Percentiles rank a stretch among this genome's conserved stretches.
Evolutionary conservation across 2,797 vertebrate species (phyloP).

Genomic region (Anas acuta): DNA sequence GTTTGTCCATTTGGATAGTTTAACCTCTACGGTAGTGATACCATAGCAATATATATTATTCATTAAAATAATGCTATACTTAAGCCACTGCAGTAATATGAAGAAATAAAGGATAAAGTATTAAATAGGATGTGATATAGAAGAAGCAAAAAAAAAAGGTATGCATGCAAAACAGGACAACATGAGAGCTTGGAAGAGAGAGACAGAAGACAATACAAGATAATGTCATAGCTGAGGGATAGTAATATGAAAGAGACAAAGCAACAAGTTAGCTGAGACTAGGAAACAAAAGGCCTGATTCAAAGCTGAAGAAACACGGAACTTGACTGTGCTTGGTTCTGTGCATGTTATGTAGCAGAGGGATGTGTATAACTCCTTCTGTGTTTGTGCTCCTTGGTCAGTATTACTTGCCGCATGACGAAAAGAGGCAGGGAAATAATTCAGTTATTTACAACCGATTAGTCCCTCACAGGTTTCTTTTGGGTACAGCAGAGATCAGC

Average conservation of each 20-base stretch:
- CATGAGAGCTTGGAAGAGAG: not conserved
- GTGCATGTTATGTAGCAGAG: not conserved
- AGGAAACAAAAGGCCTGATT: not conserved
- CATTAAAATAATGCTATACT: not conserved
- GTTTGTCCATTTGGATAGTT: not conserved
- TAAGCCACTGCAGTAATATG: not conserved
- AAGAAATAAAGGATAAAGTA: not conserved
- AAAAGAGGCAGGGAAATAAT: not conserved
- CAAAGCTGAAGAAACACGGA: not conserved
- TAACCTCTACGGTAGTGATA: not conserved
- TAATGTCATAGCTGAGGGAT: not conserved
- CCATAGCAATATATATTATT: not conserved
- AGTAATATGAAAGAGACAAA: not conserved
- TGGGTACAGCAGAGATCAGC: not conserved
- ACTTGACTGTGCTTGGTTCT: not conserved
- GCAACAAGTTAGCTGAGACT: not conserved
- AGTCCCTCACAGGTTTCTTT: not conserved
- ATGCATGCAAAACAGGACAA: not conserved
- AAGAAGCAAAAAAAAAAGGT: not conserved
- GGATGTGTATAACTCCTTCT: not conserved
- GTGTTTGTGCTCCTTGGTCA: not conserved
- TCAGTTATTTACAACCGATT: not conserved
- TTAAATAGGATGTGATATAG: not conserved
- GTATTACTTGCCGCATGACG: not conserved
- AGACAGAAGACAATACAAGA: not conserved